phyloP scores from a whole-genome alignment of 2,113 vertebrate genomes.

The Carassius auratus region DNA sequence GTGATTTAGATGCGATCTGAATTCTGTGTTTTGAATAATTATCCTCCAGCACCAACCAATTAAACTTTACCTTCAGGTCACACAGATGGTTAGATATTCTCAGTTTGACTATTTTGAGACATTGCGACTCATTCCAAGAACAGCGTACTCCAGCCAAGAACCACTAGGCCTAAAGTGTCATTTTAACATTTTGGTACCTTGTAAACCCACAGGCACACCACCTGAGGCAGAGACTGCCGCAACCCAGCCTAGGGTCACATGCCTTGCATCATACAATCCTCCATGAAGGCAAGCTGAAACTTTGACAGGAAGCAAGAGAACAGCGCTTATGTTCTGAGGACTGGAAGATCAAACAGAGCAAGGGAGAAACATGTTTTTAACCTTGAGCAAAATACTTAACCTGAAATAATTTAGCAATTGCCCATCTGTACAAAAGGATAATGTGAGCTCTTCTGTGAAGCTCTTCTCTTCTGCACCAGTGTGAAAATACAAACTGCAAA shows the following conservation, averaged over 20 bases:
- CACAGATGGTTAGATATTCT: background rate
- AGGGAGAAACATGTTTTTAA: conserved; percentile 45
- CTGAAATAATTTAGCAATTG: conserved; percentile 40
- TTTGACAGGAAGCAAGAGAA: background rate
- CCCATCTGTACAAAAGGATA: background rate
- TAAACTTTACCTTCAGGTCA: background rate
- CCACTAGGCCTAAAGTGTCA: background rate
- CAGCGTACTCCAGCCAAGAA: background rate
- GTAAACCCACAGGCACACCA: background rate
- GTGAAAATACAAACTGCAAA: conserved; percentile 34
- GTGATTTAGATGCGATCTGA: background rate
- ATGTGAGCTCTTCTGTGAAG: conserved; percentile 4
- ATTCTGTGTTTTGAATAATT: background rate
- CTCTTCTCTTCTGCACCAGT: background rate
- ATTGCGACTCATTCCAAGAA: background rate
- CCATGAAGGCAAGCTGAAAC: background rate
- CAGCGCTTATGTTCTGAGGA: background rate
- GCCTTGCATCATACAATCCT: background rate
- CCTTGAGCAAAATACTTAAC: conserved; percentile 47
- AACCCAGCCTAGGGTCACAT: background rate
- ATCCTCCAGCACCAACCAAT: background rate
- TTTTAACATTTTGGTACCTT: background rate
- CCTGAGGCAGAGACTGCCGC: background rate
- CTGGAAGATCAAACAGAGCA: conserved; percentile 24
- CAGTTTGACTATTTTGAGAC: background rate